Conservation (phyloP, 2,888 invertebrate species). For the Stenodema calcarata region DNA sequence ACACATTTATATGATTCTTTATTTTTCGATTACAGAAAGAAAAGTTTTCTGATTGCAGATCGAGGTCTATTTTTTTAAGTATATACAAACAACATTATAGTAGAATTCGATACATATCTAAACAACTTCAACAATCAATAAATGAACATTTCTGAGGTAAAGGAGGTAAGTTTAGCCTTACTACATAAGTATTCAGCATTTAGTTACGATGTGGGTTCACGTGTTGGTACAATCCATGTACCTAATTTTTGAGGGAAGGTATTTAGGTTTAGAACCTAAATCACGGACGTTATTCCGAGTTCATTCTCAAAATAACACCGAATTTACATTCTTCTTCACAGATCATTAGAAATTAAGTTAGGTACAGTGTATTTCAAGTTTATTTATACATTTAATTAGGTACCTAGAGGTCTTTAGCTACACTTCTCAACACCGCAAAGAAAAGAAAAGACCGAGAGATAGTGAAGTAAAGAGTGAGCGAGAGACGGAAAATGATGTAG, state of each 20-base stretch:
- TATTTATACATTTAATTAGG: neutral
- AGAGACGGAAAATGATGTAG: neutral
- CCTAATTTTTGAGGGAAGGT: no score
- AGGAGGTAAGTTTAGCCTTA: constrained; percentile 36
- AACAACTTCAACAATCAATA: constrained; percentile 50
- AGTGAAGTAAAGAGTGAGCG: neutral
- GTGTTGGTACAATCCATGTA: neutral
- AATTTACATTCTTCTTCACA: neutral
- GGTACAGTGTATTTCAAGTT: neutral
- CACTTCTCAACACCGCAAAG: neutral
- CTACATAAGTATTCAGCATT: constrained; percentile 27
- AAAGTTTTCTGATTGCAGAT: constrained; percentile 15
- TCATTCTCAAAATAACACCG: neutral
- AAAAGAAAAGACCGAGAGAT: neutral
- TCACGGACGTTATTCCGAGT: neutral
- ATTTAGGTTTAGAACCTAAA: no score
- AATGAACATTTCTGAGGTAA: constrained; percentile 47
- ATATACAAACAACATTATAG: constrained; percentile 50
- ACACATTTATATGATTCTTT: constrained; percentile 15
- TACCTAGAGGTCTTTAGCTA: neutral
- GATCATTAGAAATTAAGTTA: neutral
- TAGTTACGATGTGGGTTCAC: constrained; percentile 21
- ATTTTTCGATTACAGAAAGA: constrained; percentile 45
- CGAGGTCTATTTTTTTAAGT: constrained; percentile 22
- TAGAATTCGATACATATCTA: constrained; percentile 50